A percentile compares a stretch with the other conserved stretches of the same genome.
Evolutionary conservation across 2,888 invertebrate genomes (phyloP).

Genomic region (Ligdia adustata): DNA sequence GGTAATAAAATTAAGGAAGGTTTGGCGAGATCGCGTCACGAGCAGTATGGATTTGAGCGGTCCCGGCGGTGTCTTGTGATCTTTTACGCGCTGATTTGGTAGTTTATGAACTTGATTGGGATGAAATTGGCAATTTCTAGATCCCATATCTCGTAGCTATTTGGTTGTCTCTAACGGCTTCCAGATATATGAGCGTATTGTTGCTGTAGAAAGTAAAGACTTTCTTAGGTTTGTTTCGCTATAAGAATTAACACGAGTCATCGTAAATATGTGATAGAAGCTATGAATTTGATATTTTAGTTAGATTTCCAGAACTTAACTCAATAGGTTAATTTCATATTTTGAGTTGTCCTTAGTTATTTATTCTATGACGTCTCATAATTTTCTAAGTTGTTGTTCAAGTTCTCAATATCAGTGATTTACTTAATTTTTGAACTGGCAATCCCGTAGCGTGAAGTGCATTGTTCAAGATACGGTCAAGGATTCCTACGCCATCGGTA

Average conservation of each 20-base stretch:
- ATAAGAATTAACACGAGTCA: too few relatives aligned
- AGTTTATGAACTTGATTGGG: conserved; percentile 19
- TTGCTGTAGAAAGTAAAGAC: too few relatives aligned
- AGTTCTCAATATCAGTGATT: conserved; percentile 8
- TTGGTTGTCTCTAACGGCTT: too few relatives aligned
- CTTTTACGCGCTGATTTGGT: conserved; percentile 20
- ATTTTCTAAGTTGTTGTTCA: too few relatives aligned
- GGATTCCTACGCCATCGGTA: conserved; percentile 17
- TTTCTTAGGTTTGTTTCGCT: too few relatives aligned
- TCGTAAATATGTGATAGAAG: too few relatives aligned
- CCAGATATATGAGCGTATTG: too few relatives aligned
- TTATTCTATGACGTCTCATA: too few relatives aligned
- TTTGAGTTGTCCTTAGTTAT: too few relatives aligned
- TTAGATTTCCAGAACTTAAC: too few relatives aligned
- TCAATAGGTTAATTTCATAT: too few relatives aligned
- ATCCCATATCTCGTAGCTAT: neutral
- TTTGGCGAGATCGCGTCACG: conserved; percentile 27
- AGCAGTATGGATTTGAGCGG: conserved; percentile 24
- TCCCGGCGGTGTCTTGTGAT: conserved; percentile 23
- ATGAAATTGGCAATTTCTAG: conserved; percentile 7
- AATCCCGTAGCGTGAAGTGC: conserved; percentile 24
- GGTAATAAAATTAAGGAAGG: conserved; percentile 63
- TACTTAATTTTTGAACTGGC: conserved; percentile 5
- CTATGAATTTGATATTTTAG: too few relatives aligned
- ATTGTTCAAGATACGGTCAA: conserved; percentile 28